Evolutionary conservation across 2,797 vertebrate species (phyloP), one percentile per base, ranked within the genome.

Genomic region (Erpetoichthys calabaricus): DNA sequence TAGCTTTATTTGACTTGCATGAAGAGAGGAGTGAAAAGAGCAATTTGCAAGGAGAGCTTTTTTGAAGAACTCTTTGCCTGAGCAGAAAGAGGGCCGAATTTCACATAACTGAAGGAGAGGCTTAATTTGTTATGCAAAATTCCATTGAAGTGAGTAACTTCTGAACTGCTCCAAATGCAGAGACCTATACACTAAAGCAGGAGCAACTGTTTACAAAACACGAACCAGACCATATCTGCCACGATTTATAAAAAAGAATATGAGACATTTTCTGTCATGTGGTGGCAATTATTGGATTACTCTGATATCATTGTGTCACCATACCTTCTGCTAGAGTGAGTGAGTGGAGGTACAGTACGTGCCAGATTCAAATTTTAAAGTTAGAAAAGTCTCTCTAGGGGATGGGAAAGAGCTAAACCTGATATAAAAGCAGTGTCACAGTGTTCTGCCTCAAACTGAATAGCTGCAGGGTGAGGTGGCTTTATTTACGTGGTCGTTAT

Each of bases 291-390:
- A 60, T 56, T 73, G 49, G 56, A 56, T 68, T 63, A 63, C 54
- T 69, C 74, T 67, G 60, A 63, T 58, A 61, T 60, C 53, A 42
- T 62, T 54, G 53, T 54, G 53, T 54, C 53, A 41, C 53, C 59
- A 60, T 50, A 56, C 54, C 10, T 53, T 60, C 54, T 50, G 49
- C 53, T 50, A 56, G 56, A 50, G 45, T 56, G 44, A 6, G 55
- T 45, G 49, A 56, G 59, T 51, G 59, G 51, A 60, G 59, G 59
- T 56, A 46, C 51, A 44, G 56, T 50, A 53, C 51, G 55, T 51
- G 47, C 75, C 64, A 75, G 84, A 78, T 80, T 85, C 69, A 80
- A 74, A 77, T 73, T 73, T 86, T 78, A 79, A 68, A 78, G 65
- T 62, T 67, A 67, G 58, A 84, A 76, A 81, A 81, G 77, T 71